A percentile compares a stretch with the other conserved stretches of the same genome.
Evolutionary conservation across 2,113 vertebrate genomes (phyloP).

Genomic region (Mus musculus): GRCm39 chr17:30191001-30191500

Average conservation of each 20-base stretch:
- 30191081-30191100: background rate
- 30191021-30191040: background rate
- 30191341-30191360: background rate
- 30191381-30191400: background rate
- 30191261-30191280: background rate
- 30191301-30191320: background rate
- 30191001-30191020: background rate
- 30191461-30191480: background rate
- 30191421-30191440: background rate
- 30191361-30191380: background rate
- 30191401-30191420: background rate
- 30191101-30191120: conserved; percentile 52
- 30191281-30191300: background rate
- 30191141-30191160: conserved; percentile 10
- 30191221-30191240: conserved; percentile 32
- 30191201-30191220: conserved; percentile 47
- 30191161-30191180: conserved; percentile 13
- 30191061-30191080: conserved; percentile 43
- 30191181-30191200: background rate
- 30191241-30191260: background rate
- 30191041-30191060: background rate
- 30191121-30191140: conserved; percentile 15
- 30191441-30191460: background rate
- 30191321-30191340: background rate
- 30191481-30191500: background rate